Conservation (phyloP, 2,888 invertebrate genomes). For the Meandrusa payeni region DNA sequence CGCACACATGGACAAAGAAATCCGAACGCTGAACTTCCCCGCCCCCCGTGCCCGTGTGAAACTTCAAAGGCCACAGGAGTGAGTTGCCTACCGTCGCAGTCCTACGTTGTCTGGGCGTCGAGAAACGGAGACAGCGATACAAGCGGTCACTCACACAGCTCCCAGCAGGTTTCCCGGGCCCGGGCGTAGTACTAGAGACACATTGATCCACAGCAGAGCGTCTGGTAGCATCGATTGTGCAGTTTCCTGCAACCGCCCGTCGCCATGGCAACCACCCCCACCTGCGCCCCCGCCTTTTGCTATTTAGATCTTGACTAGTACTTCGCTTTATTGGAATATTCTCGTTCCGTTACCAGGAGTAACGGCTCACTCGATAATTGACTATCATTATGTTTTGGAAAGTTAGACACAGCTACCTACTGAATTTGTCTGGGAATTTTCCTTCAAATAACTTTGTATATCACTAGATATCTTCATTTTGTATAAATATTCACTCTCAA, state of each 20-base stretch:
- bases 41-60: slow-evolving; percentile 33
- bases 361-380: slow-evolving; percentile 23
- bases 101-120: slow-evolving; percentile 39
- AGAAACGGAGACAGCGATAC: slow-evolving; percentile 41
- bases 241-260: slow-evolving; percentile 75
- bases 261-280: slow-evolving; percentile 67
- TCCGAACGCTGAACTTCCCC: slow-evolving; percentile 43
- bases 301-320: slow-evolving; percentile 56
- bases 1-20: slow-evolving; percentile 45
- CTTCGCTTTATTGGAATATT: slow-evolving; percentile 50
- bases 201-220: slow-evolving; percentile 76
- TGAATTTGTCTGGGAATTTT: slow-evolving; percentile 18
- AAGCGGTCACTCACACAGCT: slow-evolving; percentile 45
- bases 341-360: slow-evolving; percentile 36
- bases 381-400: slow-evolving; percentile 11
- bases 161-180: slow-evolving; percentile 66
- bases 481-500: no score
- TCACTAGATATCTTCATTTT: no score
- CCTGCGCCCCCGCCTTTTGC: slow-evolving; percentile 55
- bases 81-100: slow-evolving; percentile 39
- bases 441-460: background rate
- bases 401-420: slow-evolving; percentile 2
- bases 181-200: slow-evolving; percentile 80
- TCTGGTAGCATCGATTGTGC: slow-evolving; percentile 80
- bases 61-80: slow-evolving; percentile 26